Evolutionary conservation across 2,888 invertebrate species (phyloP), one percentile per base, ranked within the genome.

Genomic region (Torymus auratus): DNA sequence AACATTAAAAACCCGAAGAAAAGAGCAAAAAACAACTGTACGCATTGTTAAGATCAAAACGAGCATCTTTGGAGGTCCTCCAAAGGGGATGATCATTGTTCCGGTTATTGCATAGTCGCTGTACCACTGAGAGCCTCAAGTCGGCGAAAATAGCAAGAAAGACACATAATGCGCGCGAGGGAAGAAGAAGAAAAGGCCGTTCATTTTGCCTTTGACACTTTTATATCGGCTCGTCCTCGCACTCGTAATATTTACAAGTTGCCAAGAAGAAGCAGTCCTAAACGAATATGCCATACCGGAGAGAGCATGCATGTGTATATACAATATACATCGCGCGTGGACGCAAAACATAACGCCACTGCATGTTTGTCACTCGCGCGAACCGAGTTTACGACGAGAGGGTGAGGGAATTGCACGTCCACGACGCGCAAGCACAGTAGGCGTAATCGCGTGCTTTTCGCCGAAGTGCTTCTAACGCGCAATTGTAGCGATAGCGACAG

Each of bases 41-140:
- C 28, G 28, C n/a, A n/a, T 28, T 28, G 28, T 28, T 28, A 28
- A 28, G 0, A 15, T 5, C n/a, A 62, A 15, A 60, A 50, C 28
- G 41, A 41, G 41, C 12, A 11, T 12, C 23, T 55, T 88, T 88
- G 88, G 88, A 88, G 80, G 81, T 81, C 80, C 78, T 88, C 88
- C 88, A 89, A 88, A 84, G 83, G 79, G 83, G 79, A 86, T 87
- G 85, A 88, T 86, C 86, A 87, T 88, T 86, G 86, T 85, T 86
- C 86, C 74, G 83, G 85, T 86, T 87, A 87, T 86, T 86, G 84
- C 83, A 84, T 83, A 82, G 85, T 78, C 85, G 84, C 78, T 81
- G 78, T 82, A 72, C 84, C 13, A 50, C 41, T 41, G 64, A 20
- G 55, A 71, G 11, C 1, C 52, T 20, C 20, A 56, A 58, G 75